Percentiles rank a stretch among this genome's conserved stretches.
phyloP scores from a whole-genome alignment of 2,797 vertebrate genomes.

The Sebastiscus tertius region DNA sequence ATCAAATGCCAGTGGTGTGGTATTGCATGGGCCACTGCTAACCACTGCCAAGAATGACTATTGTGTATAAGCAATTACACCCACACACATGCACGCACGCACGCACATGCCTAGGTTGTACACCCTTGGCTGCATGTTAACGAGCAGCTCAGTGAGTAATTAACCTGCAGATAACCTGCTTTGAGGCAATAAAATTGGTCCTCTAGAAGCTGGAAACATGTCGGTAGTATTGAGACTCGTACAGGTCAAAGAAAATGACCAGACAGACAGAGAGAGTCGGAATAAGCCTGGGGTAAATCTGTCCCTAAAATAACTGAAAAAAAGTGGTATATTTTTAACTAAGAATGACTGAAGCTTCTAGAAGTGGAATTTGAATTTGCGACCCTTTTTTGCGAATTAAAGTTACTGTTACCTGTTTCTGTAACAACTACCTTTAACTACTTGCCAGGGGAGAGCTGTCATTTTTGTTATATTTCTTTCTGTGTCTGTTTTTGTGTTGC shows the following conservation, averaged over 20 bases:
- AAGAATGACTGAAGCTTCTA: not conserved
- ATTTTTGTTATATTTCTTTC: not conserved
- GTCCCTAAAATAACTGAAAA: not conserved
- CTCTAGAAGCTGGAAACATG: constrained; percentile 21
- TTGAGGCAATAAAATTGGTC: constrained; percentile 38
- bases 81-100: not conserved
- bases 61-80: constrained; percentile 9
- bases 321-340: not conserved
- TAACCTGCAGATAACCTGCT: constrained; percentile 66
- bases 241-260: constrained; percentile 21
- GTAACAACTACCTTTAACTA: not conserved
- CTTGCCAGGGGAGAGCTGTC: not conserved
- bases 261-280: not conserved
- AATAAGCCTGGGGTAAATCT: not conserved
- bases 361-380: not conserved
- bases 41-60: not conserved
- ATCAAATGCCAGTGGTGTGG: not conserved
- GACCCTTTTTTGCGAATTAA: not conserved
- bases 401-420: not conserved
- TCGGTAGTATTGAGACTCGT: constrained; percentile 6
- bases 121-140: constrained; percentile 35
- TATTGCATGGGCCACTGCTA: not conserved
- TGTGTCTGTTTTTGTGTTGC: not conserved
- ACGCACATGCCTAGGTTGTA: not conserved
- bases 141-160: constrained; percentile 60